These are phyloP conservation scores for Caenorhabditis sp. DNA, from an alignment of 2,888 invertebrate genomes.

Conservation along the genomic window DNA sequence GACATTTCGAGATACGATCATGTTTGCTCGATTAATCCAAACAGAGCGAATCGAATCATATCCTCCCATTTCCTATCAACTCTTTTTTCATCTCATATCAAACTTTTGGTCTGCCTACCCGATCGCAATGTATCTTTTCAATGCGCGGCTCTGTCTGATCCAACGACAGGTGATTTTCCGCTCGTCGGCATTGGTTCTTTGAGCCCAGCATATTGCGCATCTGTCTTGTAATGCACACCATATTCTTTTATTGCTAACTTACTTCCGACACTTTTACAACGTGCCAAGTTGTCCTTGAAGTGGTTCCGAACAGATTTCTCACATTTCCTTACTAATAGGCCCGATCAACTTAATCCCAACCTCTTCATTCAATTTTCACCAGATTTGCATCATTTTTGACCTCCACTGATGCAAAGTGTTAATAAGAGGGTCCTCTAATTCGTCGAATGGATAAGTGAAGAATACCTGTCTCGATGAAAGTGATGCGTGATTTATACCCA, in stretches of 20 bases:
- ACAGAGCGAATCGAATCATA: conserved; percentile 56
- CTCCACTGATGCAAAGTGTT: conserved; percentile 4
- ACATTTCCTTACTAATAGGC: background rate
- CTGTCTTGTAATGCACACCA: conserved; percentile 48
- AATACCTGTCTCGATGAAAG: conserved; percentile 17
- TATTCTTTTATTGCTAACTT: conserved; percentile 12
- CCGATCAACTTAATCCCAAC: too few relatives aligned
- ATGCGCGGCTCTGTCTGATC: conserved; percentile 8
- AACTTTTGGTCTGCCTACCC: conserved; percentile 19
- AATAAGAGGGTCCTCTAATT: conserved; percentile 21
- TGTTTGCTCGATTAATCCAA: conserved; percentile 66
- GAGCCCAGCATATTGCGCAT: conserved; percentile 42
- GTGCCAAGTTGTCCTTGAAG: conserved; percentile 10
- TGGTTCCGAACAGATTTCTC: background rate
- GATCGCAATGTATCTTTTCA: conserved; percentile 31
- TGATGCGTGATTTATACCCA: conserved; percentile 34
- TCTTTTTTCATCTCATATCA: conserved; percentile 24
- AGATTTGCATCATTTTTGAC: conserved; percentile 50
- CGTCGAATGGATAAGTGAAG: conserved; percentile 4
- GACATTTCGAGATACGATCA: conserved; percentile 58
- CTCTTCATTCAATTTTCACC: background rate
- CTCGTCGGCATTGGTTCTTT: conserved; percentile 41
- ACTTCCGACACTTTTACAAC: conserved; percentile 43
- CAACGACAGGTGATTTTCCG: conserved; percentile 54
- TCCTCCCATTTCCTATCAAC: conserved; percentile 39